Conservation (phyloP, 2,113 vertebrate species). For the Muscicapa adusta region DNA sequence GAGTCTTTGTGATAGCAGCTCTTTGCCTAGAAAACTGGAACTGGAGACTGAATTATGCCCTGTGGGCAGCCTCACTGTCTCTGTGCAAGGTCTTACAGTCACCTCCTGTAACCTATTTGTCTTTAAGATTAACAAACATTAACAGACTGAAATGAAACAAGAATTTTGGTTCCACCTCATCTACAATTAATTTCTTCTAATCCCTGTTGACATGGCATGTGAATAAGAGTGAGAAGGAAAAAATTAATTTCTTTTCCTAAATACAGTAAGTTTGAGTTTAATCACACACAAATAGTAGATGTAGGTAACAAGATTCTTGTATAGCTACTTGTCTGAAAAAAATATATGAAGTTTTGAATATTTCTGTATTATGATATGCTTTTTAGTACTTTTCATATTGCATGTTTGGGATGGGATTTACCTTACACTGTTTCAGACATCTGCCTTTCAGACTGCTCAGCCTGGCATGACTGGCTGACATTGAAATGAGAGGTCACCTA, state of each 20-base stretch:
- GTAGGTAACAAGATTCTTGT: not conserved
- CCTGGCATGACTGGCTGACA: not conserved
- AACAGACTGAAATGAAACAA: not conserved
- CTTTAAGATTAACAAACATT: not conserved
- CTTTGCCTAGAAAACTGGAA: not conserved
- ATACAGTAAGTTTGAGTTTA: not conserved
- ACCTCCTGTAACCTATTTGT: not conserved
- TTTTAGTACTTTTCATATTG: not conserved
- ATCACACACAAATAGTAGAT: not conserved
- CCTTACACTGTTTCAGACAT: not conserved
- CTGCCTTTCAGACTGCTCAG: not conserved
- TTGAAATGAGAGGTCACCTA: not conserved
- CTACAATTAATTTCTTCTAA: not conserved
- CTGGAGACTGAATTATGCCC: not conserved
- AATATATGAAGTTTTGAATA: not conserved
- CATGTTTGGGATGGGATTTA: not conserved
- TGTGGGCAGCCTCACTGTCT: not conserved
- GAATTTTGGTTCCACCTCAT: not conserved
- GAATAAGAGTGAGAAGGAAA: not conserved
- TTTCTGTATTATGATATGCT: not conserved
- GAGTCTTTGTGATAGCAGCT: not conserved
- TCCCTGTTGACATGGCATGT: fast-evolving
- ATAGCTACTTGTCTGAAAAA: not conserved
- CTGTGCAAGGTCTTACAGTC: not conserved
- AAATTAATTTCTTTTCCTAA: not conserved